phyloP scores from a whole-genome alignment of 2,113 vertebrate species.

The Erythrolamprus reginae region DNA sequence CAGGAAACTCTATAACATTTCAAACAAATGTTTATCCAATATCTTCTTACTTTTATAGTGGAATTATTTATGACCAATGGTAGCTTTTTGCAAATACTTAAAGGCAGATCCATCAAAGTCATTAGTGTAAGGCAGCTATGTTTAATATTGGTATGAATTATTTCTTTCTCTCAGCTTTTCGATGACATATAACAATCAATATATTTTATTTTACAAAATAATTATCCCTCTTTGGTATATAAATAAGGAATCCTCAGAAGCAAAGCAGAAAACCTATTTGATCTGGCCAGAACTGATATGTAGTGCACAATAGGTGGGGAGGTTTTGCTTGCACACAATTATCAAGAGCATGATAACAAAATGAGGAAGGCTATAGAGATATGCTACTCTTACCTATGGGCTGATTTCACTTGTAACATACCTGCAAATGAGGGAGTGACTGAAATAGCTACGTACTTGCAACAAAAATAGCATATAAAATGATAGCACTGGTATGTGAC shows the following conservation, averaged over 20 bases:
- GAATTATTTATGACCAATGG: not conserved
- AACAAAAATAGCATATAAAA: not conserved
- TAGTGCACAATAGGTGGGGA: not conserved
- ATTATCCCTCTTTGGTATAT: not conserved
- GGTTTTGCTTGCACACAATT: not conserved
- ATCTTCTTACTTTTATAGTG: not conserved
- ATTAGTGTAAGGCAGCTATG: not conserved
- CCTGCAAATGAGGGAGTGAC: not conserved
- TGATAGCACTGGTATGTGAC: not conserved
- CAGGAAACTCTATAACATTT: too few relatives aligned
- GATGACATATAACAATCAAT: not conserved
- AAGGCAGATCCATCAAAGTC: not conserved
- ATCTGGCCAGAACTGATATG: not conserved
- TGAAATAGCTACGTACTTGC: not conserved
- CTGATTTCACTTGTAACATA: not conserved
- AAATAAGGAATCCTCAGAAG: not conserved
- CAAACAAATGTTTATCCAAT: too few relatives aligned
- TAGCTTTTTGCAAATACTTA: not conserved
- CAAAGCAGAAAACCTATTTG: not conserved
- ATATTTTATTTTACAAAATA: not conserved
- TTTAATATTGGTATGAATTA: not conserved
- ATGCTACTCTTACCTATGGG: not conserved
- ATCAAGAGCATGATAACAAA: not conserved
- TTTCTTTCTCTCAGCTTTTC: not conserved
- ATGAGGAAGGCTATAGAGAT: not conserved